Evolutionary conservation across 2,888 invertebrate genomes (phyloP), one percentile per base, ranked within the genome.

Genomic region (Limenitis camilla): DNA sequence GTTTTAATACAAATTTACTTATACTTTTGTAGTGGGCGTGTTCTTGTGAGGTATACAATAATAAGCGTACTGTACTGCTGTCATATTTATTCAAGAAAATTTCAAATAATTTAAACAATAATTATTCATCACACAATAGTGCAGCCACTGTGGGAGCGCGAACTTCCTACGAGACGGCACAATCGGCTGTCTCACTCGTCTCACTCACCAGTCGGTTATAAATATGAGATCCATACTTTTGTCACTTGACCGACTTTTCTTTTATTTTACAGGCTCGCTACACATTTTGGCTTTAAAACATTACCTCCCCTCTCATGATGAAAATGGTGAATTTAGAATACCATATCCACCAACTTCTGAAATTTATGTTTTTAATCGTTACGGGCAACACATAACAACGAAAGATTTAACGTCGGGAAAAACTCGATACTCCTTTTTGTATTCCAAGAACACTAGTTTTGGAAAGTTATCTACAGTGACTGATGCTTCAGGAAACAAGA

Each of bases 361-460:
- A 84, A 91, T 97, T 56, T 97, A 96, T 71, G 94, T 96, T 1
- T 97, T 97, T 78, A 97, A 97, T 80, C 91, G 95, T 29, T 97
- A 96, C 72, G 99, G 99, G 1, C 98, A 98, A 76, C 99, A 99
- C 78, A 94, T 96, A 29, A 94, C 94, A 29, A 98, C 98, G 2
- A 95, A 95, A 76, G 97, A 98, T 78, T 87, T 98, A 54, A 94
- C 98, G 42, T 98, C 98, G n/a, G 96, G 95, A 43, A 96, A 96
- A 81, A 94, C 94, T 5, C 91, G 97, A 74, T 98, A 98, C 79
- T 95, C 96, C 43, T 99, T 99, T 89, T 90, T 97, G 28, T 99
- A 99, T 88, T 97, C 96, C 43, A 98, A 98, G 72, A 97, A 97
- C 74, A 97, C 97, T 6, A 96, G 96, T 72, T 97, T 97, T 67